These are phyloP conservation scores for Epinotia demarniana DNA, from an alignment of 2,888 invertebrate species.

Conservation along the genomic window DNA sequence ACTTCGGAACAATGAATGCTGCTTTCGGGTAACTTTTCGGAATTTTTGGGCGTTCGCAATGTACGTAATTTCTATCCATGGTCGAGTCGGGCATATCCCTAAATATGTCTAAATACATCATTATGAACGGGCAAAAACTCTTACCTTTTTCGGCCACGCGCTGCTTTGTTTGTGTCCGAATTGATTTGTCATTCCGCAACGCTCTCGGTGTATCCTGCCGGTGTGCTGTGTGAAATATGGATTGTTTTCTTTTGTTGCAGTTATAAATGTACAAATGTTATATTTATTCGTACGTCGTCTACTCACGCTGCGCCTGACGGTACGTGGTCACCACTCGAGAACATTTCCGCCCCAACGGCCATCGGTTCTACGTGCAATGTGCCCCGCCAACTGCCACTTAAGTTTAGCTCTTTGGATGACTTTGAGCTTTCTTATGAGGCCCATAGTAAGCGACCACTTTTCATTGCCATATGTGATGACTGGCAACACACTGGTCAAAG, in stretches of 20 bases:
- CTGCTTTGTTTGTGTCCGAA: constrained; percentile 25
- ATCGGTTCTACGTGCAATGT: too few relatives aligned
- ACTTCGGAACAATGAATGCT: too few relatives aligned
- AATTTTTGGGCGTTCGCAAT: not conserved
- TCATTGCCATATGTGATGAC: too few relatives aligned
- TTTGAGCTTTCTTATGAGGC: too few relatives aligned
- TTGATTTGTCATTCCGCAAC: constrained; percentile 43
- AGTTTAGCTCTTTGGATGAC: too few relatives aligned
- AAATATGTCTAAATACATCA: constrained; percentile 23
- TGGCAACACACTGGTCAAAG: too few relatives aligned
- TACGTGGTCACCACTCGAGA: too few relatives aligned
- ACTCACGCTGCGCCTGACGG: too few relatives aligned
- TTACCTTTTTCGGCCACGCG: constrained; percentile 41
- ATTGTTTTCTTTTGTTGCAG: not conserved
- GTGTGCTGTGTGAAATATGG: constrained; percentile 32
- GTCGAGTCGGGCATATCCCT: constrained; percentile 24
- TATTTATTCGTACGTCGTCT: not conserved
- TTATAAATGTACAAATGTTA: not conserved
- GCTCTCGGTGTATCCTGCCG: constrained; percentile 31
- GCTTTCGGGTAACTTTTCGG: not conserved
- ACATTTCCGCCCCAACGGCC: too few relatives aligned
- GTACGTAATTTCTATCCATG: not conserved
- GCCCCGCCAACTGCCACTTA: too few relatives aligned
- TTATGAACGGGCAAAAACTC: constrained; percentile 27
- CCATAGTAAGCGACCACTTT: too few relatives aligned